Percentiles rank a stretch among this genome's conserved stretches.
These are phyloP conservation scores for Eciton burchellii DNA, from an alignment of 1,140 invertebrate genomes.

Conservation along the genomic window DNA sequence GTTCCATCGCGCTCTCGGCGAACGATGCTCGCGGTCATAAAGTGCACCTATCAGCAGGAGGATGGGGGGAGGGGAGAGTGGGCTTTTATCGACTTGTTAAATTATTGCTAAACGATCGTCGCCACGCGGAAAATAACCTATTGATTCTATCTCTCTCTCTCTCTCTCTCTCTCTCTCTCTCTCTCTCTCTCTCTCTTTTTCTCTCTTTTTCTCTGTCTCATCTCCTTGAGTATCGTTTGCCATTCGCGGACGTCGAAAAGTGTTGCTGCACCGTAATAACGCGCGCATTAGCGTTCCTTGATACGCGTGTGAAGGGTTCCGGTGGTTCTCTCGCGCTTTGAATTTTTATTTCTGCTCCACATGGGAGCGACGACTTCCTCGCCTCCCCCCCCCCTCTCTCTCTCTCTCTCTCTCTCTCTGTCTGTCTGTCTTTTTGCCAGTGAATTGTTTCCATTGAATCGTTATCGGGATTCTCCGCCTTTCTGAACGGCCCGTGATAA, in stretches of 20 bases:
- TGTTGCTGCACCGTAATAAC: neutral
- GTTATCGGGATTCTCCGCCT: neutral
- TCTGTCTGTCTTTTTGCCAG: neutral
- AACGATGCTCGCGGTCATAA: neutral
- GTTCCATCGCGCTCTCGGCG: constrained; percentile 18
- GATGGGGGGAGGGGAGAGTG: neutral
- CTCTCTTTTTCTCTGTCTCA: neutral
- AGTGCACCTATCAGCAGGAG: neutral
- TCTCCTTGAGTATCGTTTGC: neutral
- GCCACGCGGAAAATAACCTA: neutral
- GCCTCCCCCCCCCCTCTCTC: no score
- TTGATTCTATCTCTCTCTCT: no score
- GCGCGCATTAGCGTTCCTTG: neutral
- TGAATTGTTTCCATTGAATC: constrained; percentile 17
- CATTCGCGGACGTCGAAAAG: constrained; percentile 16
- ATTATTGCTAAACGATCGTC: constrained; percentile 36
- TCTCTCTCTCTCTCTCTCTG: no score
- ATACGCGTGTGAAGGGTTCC: neutral
- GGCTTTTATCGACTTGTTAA: constrained; percentile 34
- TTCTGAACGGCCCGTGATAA: neutral
- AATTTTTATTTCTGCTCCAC: neutral
- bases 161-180: no score
- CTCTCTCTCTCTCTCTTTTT: no score
- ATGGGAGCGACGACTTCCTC: no score
- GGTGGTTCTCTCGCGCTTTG: constrained; percentile 38